A percentile compares a stretch with the other conserved stretches of the same genome.
phyloP scores from a whole-genome alignment of 2,113 vertebrate genomes.

The Puffinus mauretanicus region DNA sequence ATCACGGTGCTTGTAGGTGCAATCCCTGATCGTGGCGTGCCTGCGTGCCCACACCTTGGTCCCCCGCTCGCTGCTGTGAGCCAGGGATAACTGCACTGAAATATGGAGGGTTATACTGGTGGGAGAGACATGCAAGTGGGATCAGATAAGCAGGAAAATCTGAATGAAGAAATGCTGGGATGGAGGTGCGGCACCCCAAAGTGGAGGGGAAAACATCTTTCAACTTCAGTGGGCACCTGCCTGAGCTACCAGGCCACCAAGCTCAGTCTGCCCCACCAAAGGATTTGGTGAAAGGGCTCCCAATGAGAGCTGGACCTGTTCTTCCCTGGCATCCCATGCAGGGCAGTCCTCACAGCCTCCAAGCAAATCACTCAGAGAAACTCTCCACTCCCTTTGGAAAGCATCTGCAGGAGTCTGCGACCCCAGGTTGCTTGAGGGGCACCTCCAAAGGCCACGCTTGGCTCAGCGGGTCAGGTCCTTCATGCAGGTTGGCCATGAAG shows the following conservation, averaged over 20 bases:
- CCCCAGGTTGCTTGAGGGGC: not conserved
- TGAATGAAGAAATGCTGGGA: not conserved
- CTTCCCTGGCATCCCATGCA: not conserved
- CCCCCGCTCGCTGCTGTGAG: accelerated
- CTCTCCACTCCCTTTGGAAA: not conserved
- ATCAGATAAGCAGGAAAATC: not conserved
- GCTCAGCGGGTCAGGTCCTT: not conserved
- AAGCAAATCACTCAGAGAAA: not conserved
- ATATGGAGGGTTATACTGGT: accelerated
- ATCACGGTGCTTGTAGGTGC: not conserved
- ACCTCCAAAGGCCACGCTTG: not conserved
- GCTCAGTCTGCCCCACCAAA: not conserved
- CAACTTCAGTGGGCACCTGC: not conserved
- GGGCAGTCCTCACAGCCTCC: not conserved
- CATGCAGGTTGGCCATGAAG: not conserved
- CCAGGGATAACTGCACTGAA: not conserved
- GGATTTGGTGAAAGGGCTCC: not conserved
- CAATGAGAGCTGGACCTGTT: not conserved
- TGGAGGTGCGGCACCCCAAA: not conserved
- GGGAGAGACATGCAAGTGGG: not conserved
- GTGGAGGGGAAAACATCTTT: not conserved
- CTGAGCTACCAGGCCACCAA: not conserved
- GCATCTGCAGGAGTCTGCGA: not conserved
- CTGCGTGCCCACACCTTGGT: not conserved
- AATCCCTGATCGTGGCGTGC: not conserved